Evolutionary conservation across 2,797 vertebrate genomes (phyloP).

Genomic region (Parauchenoglanis ngamensis): DNA sequence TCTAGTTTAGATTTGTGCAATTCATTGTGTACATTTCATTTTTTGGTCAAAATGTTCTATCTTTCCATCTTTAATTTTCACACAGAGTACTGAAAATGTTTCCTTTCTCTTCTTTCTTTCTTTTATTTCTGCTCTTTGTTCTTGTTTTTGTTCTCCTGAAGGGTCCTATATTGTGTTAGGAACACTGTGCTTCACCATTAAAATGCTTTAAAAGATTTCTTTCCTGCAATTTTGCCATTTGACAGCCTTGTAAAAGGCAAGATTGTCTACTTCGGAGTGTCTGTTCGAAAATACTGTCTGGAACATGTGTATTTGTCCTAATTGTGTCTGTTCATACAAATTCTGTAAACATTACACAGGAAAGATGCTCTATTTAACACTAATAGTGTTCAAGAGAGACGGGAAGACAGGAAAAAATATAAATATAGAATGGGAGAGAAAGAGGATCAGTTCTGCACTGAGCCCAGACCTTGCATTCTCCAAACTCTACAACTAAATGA

Average conservation of each 20-base stretch:
- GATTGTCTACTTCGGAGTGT: background rate
- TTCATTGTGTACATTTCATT: background rate
- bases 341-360: background rate
- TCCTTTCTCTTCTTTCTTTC: background rate
- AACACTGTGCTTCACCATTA: background rate
- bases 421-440: background rate
- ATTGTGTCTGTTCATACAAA: background rate
- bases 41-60: background rate
- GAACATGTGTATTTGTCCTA: slow-evolving; percentile 2
- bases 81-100: background rate
- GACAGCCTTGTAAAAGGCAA: background rate
- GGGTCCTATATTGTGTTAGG: background rate
- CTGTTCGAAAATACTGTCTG: background rate
- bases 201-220: background rate
- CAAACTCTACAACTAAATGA: background rate
- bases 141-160: background rate
- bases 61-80: background rate
- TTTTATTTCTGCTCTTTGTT: background rate
- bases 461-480: background rate
- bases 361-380: background rate
- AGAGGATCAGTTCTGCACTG: background rate
- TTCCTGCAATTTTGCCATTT: slow-evolving; percentile 5
- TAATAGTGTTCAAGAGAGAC: background rate
- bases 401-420: background rate
- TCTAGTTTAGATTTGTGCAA: background rate